phyloP scores from a whole-genome alignment of 2,113 vertebrate species.

The Leucopsar rothschildi region DNA sequence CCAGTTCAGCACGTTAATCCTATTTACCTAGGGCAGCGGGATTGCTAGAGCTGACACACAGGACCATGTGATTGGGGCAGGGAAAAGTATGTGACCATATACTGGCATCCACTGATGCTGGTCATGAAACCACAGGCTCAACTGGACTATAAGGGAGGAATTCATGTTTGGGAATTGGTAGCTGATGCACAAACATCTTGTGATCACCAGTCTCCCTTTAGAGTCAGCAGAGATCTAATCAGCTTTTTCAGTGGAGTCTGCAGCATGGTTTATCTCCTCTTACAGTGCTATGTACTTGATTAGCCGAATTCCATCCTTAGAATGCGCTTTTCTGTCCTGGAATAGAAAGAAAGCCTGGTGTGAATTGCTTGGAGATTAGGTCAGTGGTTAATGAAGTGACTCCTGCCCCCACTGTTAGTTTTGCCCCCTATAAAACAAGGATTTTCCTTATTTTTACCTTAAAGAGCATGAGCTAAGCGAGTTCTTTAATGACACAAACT shows the following conservation, averaged over 20 bases:
- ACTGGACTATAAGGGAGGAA: constrained; percentile 5
- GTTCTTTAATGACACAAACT: background rate
- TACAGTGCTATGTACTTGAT: background rate
- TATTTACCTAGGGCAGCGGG: background rate
- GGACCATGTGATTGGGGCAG: background rate
- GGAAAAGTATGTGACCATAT: background rate
- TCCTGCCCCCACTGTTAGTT: background rate
- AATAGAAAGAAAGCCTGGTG: background rate
- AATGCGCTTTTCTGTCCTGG: background rate
- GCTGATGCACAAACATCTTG: background rate
- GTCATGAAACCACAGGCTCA: background rate
- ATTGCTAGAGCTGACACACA: background rate
- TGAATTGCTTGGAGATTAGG: background rate
- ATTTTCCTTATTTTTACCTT: background rate
- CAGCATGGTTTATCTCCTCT: constrained; percentile 14
- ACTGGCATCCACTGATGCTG: background rate
- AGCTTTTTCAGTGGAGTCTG: background rate
- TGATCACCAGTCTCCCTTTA: background rate
- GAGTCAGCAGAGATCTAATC: constrained; percentile 40
- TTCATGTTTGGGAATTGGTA: background rate
- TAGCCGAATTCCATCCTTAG: background rate
- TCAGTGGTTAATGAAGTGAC: background rate
- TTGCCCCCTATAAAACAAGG: background rate
- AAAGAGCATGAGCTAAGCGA: background rate
- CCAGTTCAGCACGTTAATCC: background rate